Evolutionary conservation across 2,888 invertebrate genomes (phyloP).

Genomic region (Camponotus fellah): DNA sequence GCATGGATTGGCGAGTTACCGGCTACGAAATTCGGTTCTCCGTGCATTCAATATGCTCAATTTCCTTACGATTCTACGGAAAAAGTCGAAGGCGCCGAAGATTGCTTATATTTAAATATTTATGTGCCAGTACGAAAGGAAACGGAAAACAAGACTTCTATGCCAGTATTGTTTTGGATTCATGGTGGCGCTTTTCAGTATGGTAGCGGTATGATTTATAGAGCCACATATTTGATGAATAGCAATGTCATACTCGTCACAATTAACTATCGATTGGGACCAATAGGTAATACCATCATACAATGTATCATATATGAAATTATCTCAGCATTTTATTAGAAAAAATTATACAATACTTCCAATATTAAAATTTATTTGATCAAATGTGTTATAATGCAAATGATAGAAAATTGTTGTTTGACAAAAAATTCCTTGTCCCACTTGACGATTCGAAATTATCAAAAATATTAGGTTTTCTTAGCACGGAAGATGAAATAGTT

Average conservation of each 20-base stretch:
- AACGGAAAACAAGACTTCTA: not conserved
- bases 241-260: slow-evolving; percentile 90
- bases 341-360: not conserved
- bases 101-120: slow-evolving; percentile 82
- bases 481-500: slow-evolving; percentile 90
- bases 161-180: slow-evolving; percentile 83
- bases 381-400: not conserved
- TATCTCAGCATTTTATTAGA: too few relatives aligned
- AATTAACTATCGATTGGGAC: slow-evolving; percentile 91
- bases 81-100: slow-evolving; percentile 80
- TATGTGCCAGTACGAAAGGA: slow-evolving; percentile 77
- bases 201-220: slow-evolving; percentile 81
- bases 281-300: slow-evolving; percentile 87
- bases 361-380: not conserved
- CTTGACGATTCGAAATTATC: not conserved
- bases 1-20: slow-evolving; percentile 79
- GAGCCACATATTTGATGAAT: slow-evolving; percentile 89
- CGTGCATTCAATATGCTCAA: slow-evolving; percentile 80
- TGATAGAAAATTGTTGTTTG: not conserved
- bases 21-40: slow-evolving; percentile 78
- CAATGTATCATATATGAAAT: not conserved
- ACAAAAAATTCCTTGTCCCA: not conserved
- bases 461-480: slow-evolving; percentile 89
- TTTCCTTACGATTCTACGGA: slow-evolving; percentile 66
- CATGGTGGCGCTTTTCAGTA: slow-evolving; percentile 87